These are phyloP conservation scores for Maniola hyperantus DNA, from an alignment of 2,888 invertebrate genomes.

Conservation along the genomic window DNA sequence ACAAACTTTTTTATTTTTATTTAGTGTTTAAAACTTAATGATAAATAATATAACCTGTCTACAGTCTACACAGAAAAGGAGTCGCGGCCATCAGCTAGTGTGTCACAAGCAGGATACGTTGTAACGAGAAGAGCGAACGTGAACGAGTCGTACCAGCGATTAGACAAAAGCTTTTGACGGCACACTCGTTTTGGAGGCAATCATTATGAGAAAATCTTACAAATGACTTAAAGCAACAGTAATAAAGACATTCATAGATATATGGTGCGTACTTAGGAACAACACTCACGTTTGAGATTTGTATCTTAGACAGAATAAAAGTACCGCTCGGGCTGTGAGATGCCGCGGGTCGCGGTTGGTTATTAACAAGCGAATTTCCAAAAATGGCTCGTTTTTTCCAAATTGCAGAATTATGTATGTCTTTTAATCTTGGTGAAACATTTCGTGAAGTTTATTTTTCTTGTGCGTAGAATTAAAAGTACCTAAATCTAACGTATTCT, in stretches of 20 bases:
- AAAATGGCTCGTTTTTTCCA: conserved; percentile 41
- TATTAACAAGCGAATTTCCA: conserved; percentile 60
- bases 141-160: conserved; percentile 63
- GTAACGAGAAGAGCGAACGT: conserved; percentile 38
- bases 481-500: too few relatives aligned
- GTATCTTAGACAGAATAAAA: conserved; percentile 79
- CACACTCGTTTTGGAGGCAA: conserved; percentile 80
- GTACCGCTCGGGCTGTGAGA: conserved; percentile 75
- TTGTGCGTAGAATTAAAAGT: too few relatives aligned
- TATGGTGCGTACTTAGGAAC: conserved; percentile 76
- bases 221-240: conserved; percentile 78
- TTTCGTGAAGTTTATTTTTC: background rate
- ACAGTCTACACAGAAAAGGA: too few relatives aligned
- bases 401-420: conserved; percentile 28
- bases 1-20: too few relatives aligned
- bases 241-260: conserved; percentile 83
- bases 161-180: conserved; percentile 80
- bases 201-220: conserved; percentile 83
- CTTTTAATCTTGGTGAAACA: background rate
- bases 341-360: conserved; percentile 72
- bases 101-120: conserved; percentile 37
- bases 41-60: too few relatives aligned
- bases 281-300: conserved; percentile 80
- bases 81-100: background rate
- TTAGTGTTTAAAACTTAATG: too few relatives aligned